Percentiles rank a stretch among this genome's conserved stretches.
phyloP scores from a whole-genome alignment of 2,888 invertebrate genomes.

The Phaonia tiefii region DNA sequence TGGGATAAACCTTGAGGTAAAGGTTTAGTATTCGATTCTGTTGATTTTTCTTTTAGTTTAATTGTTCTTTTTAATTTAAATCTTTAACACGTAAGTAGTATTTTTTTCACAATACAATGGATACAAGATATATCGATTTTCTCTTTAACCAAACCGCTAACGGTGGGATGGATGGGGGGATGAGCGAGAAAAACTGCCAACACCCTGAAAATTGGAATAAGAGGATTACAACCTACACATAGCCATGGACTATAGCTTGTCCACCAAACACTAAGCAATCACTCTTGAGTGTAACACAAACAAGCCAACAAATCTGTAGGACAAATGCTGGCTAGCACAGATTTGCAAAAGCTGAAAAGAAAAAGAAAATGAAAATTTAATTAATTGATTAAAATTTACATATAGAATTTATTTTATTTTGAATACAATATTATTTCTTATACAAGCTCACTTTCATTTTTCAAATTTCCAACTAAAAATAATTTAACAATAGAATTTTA shows the following conservation, averaged over 20 bases:
- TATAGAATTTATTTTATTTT: no score
- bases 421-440: no score
- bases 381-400: no score
- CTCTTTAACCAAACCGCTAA: neutral
- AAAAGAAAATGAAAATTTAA: neutral
- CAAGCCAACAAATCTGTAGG: neutral
- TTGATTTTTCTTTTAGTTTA: constrained; percentile 38
- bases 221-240: constrained; percentile 13
- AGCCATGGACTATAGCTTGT: neutral
- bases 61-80: constrained; percentile 52
- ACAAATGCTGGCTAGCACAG: constrained; percentile 10
- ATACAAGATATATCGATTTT: constrained; percentile 34
- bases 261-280: neutral
- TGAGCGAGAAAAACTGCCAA: neutral
- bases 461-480: no score
- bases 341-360: constrained; percentile 44
- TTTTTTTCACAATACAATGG: constrained; percentile 13
- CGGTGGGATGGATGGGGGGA: constrained; percentile 3
- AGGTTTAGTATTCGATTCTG: constrained; percentile 6
- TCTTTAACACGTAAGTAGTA: constrained; percentile 48
- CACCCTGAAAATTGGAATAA: constrained; percentile 19
- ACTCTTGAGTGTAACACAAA: constrained; percentile 38
- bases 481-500: neutral
- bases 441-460: no score
- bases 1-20: neutral